Evolutionary conservation across 2,797 vertebrate genomes (phyloP).

Genomic region (Poeciliopsis infans): DNA sequence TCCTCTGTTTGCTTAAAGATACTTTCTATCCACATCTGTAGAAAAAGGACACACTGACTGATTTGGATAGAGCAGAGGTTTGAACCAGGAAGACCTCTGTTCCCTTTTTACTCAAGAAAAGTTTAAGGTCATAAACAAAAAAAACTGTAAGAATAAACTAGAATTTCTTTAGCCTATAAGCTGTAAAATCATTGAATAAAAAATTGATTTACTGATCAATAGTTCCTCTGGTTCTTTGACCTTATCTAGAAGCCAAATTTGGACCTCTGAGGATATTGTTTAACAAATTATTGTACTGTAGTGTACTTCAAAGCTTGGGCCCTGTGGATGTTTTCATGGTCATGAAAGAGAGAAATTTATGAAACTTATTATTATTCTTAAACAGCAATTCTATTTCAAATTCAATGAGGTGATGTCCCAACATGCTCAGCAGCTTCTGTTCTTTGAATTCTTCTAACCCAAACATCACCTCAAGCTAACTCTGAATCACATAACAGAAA

Average conservation of each 20-base stretch:
- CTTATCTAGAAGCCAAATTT: not conserved
- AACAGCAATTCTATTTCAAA: slow-evolving; percentile 34
- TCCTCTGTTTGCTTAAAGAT: not conserved
- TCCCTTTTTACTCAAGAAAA: not conserved
- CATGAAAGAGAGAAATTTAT: not conserved
- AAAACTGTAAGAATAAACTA: not conserved
- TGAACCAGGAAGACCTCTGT: too few relatives aligned
- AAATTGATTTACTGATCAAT: not conserved
- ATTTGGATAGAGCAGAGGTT: too few relatives aligned
- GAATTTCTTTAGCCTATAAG: not conserved
- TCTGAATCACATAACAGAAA: slow-evolving; percentile 29
- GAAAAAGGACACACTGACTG: not conserved
- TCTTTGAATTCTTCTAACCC: slow-evolving; percentile 47
- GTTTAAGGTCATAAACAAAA: not conserved
- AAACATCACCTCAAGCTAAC: slow-evolving; percentile 40
- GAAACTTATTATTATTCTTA: not conserved
- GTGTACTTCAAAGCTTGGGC: not conserved
- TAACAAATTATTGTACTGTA: not conserved
- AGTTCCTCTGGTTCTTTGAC: not conserved
- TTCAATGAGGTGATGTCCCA: slow-evolving; percentile 42
- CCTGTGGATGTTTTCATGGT: not conserved
- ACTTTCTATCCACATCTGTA: not conserved
- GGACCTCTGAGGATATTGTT: not conserved
- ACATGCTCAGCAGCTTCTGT: slow-evolving; percentile 52
- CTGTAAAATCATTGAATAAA: not conserved